A percentile compares a stretch with the other conserved stretches of the same genome.
These are phyloP conservation scores for Darevskia mixta DNA, from an alignment of 2,797 vertebrate species.

Conservation along the genomic window DNA sequence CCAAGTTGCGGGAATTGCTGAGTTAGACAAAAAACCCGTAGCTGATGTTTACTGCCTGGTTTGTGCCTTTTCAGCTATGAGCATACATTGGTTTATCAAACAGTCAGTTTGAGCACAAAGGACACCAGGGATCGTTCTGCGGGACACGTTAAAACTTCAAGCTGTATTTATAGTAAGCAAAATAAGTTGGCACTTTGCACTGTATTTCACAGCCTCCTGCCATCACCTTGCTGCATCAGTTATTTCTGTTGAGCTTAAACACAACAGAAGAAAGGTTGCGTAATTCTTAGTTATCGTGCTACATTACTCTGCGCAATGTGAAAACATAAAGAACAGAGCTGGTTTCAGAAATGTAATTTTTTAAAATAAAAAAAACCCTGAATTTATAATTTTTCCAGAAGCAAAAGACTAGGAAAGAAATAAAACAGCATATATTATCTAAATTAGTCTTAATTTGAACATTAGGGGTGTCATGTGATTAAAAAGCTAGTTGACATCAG, in stretches of 20 bases:
- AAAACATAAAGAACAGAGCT: neutral
- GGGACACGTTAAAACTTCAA: neutral
- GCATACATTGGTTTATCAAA: slow-evolving; percentile 6
- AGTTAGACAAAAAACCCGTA: neutral
- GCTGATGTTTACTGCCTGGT: neutral
- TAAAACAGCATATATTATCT: neutral
- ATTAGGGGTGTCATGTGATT: neutral
- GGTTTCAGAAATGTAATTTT: neutral
- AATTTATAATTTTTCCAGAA: neutral
- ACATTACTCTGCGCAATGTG: neutral
- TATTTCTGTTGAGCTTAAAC: neutral
- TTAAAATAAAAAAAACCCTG: neutral
- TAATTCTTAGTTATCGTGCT: neutral
- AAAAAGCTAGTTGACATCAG: neutral
- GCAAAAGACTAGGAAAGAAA: neutral
- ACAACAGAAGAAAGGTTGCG: neutral
- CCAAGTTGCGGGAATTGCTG: neutral
- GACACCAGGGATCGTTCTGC: neutral
- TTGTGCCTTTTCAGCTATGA: neutral
- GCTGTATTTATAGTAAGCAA: slow-evolving; percentile 30
- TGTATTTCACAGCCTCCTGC: neutral
- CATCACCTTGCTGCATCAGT: neutral
- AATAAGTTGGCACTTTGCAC: neutral
- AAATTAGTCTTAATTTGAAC: neutral
- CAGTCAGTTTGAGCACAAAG: neutral